Conservation (phyloP, 2,797 vertebrate genomes). For the Xenopus petersii region DNA sequence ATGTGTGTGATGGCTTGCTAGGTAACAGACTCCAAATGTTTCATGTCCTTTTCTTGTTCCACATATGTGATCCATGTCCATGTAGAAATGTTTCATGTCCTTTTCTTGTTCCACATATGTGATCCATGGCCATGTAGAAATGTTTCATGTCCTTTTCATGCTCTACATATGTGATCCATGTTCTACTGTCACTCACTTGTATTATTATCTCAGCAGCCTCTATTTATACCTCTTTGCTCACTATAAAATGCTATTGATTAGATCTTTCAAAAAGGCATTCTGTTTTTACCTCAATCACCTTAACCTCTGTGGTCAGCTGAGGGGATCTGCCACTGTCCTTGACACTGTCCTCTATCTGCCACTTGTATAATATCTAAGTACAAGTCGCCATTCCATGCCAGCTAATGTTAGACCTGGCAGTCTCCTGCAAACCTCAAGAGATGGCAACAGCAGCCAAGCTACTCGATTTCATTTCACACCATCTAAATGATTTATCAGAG, state of each 20-base stretch:
- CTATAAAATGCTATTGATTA: constrained; percentile 37
- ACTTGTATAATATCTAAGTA: constrained; percentile 34
- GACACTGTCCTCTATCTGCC: constrained; percentile 20
- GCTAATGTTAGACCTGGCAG: constrained; percentile 48
- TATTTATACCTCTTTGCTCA: constrained; percentile 21
- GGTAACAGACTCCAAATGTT: too few relatives aligned
- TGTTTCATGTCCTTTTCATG: too few relatives aligned
- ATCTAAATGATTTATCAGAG: constrained; percentile 69
- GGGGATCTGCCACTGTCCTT: constrained; percentile 42
- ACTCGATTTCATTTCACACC: constrained; percentile 72
- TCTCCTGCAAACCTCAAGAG: constrained; percentile 44
- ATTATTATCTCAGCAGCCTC: constrained; percentile 9
- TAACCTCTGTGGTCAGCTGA: rapidly evolving
- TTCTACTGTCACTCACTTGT: neutral
- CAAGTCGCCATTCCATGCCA: constrained; percentile 18
- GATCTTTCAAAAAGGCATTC: constrained; percentile 18
- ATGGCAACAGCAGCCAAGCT: constrained; percentile 59
- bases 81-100: too few relatives aligned
- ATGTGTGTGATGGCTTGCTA: too few relatives aligned
- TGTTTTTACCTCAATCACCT: neutral
- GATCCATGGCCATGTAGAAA: too few relatives aligned
- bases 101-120: too few relatives aligned
- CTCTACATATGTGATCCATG: neutral
- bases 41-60: too few relatives aligned
- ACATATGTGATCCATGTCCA: too few relatives aligned